These are phyloP conservation scores for Ceratotherium simum DNA, from an alignment of 2,113 vertebrate genomes.

Conservation along the genomic window DNA sequence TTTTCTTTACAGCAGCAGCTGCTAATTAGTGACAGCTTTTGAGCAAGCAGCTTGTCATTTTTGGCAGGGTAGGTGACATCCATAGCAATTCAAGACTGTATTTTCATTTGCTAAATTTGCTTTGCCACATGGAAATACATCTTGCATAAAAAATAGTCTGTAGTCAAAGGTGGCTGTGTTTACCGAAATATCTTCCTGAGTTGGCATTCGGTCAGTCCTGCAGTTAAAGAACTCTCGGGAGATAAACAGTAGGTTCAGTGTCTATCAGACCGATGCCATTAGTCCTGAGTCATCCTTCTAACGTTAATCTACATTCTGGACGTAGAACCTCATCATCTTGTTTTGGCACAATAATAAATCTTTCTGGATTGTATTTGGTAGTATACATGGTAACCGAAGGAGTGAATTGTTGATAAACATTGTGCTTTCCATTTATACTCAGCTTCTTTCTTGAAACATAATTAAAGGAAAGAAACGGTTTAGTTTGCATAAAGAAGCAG, in stretches of 20 bases:
- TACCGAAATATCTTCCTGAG: background rate
- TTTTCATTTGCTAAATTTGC: slow-evolving; percentile 64
- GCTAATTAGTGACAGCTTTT: slow-evolving; percentile 77
- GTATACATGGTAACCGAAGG: background rate
- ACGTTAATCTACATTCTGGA: background rate
- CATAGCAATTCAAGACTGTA: background rate
- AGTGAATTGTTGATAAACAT: background rate
- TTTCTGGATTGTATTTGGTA: slow-evolving; percentile 6
- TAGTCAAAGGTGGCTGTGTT: slow-evolving; percentile 47
- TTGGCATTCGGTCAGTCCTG: background rate
- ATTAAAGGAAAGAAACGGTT: slow-evolving; percentile 46
- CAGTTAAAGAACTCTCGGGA: background rate
- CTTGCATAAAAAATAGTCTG: slow-evolving; percentile 45
- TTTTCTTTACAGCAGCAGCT: slow-evolving; percentile 71
- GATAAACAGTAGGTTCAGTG: background rate
- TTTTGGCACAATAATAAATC: slow-evolving; percentile 43
- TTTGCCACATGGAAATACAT: slow-evolving; percentile 53
- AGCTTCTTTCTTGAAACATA: background rate
- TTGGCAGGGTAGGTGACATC: slow-evolving; percentile 68
- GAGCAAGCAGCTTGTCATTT: slow-evolving; percentile 76
- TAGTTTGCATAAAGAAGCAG: background rate
- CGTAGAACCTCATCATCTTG: background rate
- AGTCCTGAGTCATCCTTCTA: slow-evolving; percentile 28
- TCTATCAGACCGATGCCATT: background rate
- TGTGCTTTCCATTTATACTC: background rate